phyloP scores from a whole-genome alignment of 2,113 vertebrate species.

The Eudorcas thomsonii region DNA sequence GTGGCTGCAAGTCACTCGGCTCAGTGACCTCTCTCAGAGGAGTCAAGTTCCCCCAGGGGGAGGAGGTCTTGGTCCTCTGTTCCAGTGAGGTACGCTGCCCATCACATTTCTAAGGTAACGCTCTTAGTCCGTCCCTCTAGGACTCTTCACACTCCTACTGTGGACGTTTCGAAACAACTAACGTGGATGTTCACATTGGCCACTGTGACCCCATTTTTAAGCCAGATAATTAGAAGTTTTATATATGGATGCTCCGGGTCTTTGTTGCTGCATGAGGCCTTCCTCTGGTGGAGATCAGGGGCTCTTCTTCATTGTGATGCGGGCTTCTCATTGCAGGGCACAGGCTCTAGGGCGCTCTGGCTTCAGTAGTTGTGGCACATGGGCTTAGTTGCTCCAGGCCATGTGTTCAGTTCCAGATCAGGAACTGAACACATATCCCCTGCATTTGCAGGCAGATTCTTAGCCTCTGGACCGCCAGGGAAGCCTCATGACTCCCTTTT shows the following conservation, averaged over 20 bases:
- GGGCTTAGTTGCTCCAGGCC: neutral
- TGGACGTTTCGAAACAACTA: neutral
- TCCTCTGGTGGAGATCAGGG: neutral
- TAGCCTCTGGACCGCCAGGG: neutral
- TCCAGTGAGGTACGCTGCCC: neutral
- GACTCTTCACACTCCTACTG: neutral
- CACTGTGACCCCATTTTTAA: neutral
- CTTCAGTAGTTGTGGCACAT: neutral
- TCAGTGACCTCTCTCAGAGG: neutral
- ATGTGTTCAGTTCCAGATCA: neutral
- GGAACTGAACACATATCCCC: neutral
- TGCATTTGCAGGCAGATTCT: neutral
- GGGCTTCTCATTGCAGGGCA: neutral
- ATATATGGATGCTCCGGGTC: neutral
- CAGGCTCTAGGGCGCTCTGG: neutral
- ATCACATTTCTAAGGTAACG: neutral
- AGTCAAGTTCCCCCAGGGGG: neutral
- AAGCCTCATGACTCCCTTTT: neutral
- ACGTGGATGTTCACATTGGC: neutral
- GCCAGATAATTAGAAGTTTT: neutral
- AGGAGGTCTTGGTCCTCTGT: neutral
- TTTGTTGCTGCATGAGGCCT: neutral
- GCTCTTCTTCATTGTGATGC: neutral
- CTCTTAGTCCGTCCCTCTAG: neutral
- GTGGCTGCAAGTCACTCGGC: neutral